Evolutionary conservation across 2,888 invertebrate species (phyloP).

Genomic region (Branchellion lobata): DNA sequence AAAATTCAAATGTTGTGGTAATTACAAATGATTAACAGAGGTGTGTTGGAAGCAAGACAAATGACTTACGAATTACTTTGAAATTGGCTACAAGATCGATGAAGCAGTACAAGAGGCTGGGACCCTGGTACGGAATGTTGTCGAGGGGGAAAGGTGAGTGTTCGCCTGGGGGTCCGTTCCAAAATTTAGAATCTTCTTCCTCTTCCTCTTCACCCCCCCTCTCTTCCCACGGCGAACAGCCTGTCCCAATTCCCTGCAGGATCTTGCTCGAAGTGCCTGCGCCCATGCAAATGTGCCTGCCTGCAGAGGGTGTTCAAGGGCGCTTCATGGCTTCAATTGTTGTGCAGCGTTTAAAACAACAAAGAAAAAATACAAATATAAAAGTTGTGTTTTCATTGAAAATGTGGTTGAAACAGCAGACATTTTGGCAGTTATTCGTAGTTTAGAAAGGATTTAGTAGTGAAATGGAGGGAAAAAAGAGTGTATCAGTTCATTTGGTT

Average conservation of each 20-base stretch:
- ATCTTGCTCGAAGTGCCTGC: constrained; percentile 3
- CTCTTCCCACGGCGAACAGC: constrained; percentile 1
- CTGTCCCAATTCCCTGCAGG: not conserved
- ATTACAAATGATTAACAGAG: not conserved
- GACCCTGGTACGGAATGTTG: constrained; percentile 50
- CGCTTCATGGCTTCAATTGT: too few relatives aligned
- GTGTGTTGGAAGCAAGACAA: not conserved
- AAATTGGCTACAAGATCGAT: constrained; percentile 50
- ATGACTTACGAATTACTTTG: constrained; percentile 49
- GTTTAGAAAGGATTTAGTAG: too few relatives aligned
- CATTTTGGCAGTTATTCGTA: too few relatives aligned
- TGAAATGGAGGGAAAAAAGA: too few relatives aligned
- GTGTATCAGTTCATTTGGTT: too few relatives aligned
- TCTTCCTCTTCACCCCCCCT: not conserved
- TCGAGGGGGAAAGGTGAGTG: constrained; percentile 52
- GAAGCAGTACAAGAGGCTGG: constrained; percentile 51
- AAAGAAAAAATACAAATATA: too few relatives aligned
- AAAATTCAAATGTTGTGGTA: not conserved
- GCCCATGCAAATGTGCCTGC: constrained; percentile 1
- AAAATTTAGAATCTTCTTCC: constrained; percentile 28
- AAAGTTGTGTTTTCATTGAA: too few relatives aligned
- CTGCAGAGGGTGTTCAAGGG: not conserved
- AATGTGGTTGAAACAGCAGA: too few relatives aligned
- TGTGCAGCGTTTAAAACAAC: too few relatives aligned
- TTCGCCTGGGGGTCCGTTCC: constrained; percentile 51